Conservation (phyloP, 2,113 vertebrate genomes). For the Nansenia antarctica region DNA sequence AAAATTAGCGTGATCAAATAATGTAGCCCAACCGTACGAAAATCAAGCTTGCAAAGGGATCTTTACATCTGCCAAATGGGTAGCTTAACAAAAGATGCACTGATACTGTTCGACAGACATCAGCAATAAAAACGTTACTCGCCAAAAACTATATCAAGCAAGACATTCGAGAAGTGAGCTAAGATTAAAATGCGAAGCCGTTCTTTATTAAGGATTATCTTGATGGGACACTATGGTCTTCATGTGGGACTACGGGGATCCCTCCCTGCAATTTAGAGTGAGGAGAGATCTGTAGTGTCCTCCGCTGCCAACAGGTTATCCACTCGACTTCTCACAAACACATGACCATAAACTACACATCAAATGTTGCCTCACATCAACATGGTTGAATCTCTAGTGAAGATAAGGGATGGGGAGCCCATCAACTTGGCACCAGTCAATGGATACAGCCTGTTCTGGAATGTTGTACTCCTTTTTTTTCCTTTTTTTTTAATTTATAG, state of each 20-base stretch:
- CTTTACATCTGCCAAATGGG: slow-evolving; percentile 47
- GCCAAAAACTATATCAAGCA: slow-evolving; percentile 77
- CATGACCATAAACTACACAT: slow-evolving; percentile 53
- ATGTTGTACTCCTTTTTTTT: not conserved
- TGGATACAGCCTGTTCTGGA: not conserved
- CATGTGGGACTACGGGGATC: slow-evolving; percentile 66
- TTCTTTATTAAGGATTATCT: slow-evolving; percentile 83
- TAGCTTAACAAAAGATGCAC: slow-evolving; percentile 71
- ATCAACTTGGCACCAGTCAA: not conserved
- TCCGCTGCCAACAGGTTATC: slow-evolving; percentile 67
- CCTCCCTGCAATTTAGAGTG: slow-evolving; percentile 73
- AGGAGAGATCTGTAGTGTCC: slow-evolving; percentile 69
- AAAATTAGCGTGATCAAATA: slow-evolving; percentile 16
- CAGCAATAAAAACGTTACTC: slow-evolving; percentile 67
- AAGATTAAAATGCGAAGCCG: slow-evolving; percentile 80
- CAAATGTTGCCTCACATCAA: no score
- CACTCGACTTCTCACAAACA: slow-evolving; percentile 65
- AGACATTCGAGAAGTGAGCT: slow-evolving; percentile 73
- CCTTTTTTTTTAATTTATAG: not conserved
- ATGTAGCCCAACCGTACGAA: slow-evolving; percentile 28
- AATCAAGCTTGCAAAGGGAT: slow-evolving; percentile 21
- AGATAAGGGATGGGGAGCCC: no score
- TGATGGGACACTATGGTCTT: slow-evolving; percentile 71
- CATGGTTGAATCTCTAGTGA: no score
- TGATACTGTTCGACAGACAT: slow-evolving; percentile 68